Evolutionary conservation across 2,113 vertebrate species (phyloP).

Genomic region (Mixornis gularis): DNA sequence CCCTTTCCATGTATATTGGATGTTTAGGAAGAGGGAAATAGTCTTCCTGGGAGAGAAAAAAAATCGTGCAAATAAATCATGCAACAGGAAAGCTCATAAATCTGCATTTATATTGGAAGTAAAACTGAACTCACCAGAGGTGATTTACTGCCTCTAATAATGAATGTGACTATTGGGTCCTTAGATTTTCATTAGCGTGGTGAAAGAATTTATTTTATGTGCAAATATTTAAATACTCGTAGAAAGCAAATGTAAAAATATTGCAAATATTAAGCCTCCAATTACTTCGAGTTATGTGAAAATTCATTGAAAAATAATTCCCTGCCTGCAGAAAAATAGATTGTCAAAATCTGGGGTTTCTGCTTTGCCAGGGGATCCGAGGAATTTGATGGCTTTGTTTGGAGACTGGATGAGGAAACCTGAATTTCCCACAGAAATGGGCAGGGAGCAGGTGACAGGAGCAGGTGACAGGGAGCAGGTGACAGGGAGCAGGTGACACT

Average conservation of each 20-base stretch:
- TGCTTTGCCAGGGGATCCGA: background rate
- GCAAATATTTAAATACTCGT: constrained; percentile 11
- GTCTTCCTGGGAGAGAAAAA: background rate
- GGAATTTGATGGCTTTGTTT: background rate
- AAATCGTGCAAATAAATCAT: background rate
- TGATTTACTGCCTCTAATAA: constrained; percentile 9
- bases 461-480: no score
- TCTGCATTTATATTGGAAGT: background rate
- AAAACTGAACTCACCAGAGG: constrained; percentile 4
- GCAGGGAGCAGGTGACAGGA: no score
- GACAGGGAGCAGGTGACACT: no score
- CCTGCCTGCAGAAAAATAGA: background rate
- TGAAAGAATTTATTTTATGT: constrained; percentile 9
- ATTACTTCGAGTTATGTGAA: background rate
- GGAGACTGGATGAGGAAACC: background rate
- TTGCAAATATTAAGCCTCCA: background rate
- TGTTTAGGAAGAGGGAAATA: background rate
- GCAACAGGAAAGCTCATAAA: background rate
- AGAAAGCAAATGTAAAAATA: constrained; percentile 1
- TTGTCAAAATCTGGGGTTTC: background rate
- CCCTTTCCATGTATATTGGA: background rate
- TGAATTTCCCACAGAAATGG: fast-evolving
- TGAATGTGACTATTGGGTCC: background rate
- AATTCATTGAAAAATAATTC: background rate
- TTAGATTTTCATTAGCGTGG: constrained; percentile 5